Evolutionary conservation across 37 sponge, comb jelly and placozoan genomes (phyloP).

Genomic region (Petrosia ficiformis): DNA sequence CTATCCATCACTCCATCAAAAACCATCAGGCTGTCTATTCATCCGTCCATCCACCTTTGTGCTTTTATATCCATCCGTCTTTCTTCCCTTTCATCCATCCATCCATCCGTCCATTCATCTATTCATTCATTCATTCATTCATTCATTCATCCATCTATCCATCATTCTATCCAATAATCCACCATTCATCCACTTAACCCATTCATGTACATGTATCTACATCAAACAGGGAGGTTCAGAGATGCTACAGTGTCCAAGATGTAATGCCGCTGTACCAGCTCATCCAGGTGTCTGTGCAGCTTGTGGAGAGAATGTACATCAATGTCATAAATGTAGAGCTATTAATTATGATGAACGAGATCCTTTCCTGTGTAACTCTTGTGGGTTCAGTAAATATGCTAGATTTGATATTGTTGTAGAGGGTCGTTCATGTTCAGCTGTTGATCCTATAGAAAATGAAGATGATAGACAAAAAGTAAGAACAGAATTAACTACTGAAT

Average conservation of each 20-base stretch:
- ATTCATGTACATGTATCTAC: neutral
- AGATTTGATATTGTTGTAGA: constrained; percentile 75
- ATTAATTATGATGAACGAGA: constrained; percentile 97
- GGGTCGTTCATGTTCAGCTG: constrained; percentile 70
- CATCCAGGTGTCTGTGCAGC: constrained; percentile 90
- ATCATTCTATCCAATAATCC: neutral
- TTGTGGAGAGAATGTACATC: constrained; percentile 95
- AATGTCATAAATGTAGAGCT: constrained; percentile 96
- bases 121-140: no score
- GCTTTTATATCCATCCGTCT: constrained; percentile 8
- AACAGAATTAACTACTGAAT: neutral
- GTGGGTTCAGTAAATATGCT: constrained; percentile 94
- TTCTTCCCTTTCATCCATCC: no score
- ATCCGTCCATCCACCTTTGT: no score
- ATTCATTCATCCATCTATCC: no score
- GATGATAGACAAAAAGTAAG: constrained; percentile 85
- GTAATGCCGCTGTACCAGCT: constrained; percentile 87
- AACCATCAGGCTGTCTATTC: neutral
- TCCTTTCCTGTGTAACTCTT: constrained; percentile 92
- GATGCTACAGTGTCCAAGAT: constrained; percentile 90
- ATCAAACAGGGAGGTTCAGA: constrained; percentile 85
- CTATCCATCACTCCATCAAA: neutral
- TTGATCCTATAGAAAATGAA: constrained; percentile 90
- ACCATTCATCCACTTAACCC: neutral
- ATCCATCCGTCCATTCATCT: no score